These are phyloP conservation scores for honey bee (Apis mellifera) DNA, from an alignment of 1,140 invertebrate species.

Conservation along the genomic window Amel_HAv3.1 CM009939.2:10888501-10889000, in stretches of 20 bases:
- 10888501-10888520: slow-evolving; percentile 70
- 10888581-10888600: slow-evolving; percentile 81
- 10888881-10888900: not conserved
- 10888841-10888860: not conserved
- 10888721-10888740: slow-evolving; percentile 76
- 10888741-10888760: not conserved
- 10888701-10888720: slow-evolving; percentile 77
- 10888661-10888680: slow-evolving; percentile 81
- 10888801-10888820: not conserved
- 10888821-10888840: too few relatives aligned
- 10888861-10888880: not conserved
- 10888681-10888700: slow-evolving; percentile 81
- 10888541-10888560: slow-evolving; percentile 70
- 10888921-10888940: slow-evolving; percentile 71
- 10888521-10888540: slow-evolving; percentile 57
- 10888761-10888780: not conserved
- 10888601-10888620: slow-evolving; percentile 80
- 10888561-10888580: slow-evolving; percentile 80
- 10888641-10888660: slow-evolving; percentile 79
- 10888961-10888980: slow-evolving; percentile 80
- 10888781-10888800: not conserved
- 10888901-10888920: slow-evolving; percentile 52
- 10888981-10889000: slow-evolving; percentile 80
- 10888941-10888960: slow-evolving; percentile 80
- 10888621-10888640: slow-evolving; percentile 80